Evolutionary conservation across 2,797 vertebrate species (phyloP).

Genomic region (Limosa lapponica): DNA sequence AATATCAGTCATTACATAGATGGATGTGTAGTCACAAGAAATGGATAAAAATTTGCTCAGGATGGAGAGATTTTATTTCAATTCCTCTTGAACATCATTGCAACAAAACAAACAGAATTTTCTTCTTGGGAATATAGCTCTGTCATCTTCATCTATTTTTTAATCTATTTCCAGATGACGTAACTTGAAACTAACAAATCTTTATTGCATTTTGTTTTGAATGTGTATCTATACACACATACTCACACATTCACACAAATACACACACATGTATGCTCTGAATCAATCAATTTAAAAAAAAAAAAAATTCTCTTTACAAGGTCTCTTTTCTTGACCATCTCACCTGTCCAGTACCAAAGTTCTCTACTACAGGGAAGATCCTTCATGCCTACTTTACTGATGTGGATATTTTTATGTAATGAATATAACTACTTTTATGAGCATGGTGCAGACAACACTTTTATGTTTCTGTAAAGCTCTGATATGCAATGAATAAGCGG

Average conservation of each 20-base stretch:
- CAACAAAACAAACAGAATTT: not conserved
- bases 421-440: not conserved
- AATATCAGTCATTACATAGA: not conserved
- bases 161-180: not conserved
- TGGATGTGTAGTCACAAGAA: not conserved
- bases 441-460: not conserved
- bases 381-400: not conserved
- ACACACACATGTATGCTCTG: accelerated
- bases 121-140: not conserved
- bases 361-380: not conserved
- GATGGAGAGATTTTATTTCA: not conserved
- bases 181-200: not conserved
- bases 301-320: not conserved
- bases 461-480: not conserved
- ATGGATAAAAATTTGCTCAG: not conserved
- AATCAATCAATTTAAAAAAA: not conserved
- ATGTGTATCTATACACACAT: not conserved
- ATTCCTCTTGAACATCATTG: not conserved
- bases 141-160: not conserved
- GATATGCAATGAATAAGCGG: not conserved
- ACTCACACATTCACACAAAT: not conserved
- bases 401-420: not conserved
- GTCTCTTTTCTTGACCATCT: not conserved
- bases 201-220: not conserved
- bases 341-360: not conserved